A percentile compares a stretch with the other conserved stretches of the same genome.
Conservation (phyloP, 2,888 invertebrate species). For the Therioaphis trifolii region DNA sequence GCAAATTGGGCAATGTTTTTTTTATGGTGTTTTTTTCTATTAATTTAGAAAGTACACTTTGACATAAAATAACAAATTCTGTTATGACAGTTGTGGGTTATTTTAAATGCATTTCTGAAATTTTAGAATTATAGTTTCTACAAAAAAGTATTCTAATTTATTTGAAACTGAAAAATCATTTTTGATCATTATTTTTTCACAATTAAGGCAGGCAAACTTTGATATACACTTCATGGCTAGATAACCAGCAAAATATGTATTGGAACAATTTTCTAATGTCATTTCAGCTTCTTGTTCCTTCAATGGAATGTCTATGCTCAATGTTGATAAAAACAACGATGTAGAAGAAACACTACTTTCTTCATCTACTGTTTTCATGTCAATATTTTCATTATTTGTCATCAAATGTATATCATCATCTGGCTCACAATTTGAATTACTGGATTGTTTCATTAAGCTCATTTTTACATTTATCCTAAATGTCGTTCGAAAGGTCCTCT, state of each 20-base stretch:
- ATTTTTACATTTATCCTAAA: too few relatives aligned
- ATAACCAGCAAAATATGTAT: conserved; percentile 23
- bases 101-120: background rate
- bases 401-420: conserved; percentile 9
- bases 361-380: background rate
- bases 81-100: background rate
- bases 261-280: conserved; percentile 14
- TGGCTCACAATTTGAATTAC: background rate
- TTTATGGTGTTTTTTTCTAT: too few relatives aligned
- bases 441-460: too few relatives aligned
- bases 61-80: too few relatives aligned
- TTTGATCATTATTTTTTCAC: conserved; percentile 3
- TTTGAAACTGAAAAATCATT: background rate
- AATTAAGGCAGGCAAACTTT: background rate
- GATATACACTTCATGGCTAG: too few relatives aligned
- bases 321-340: background rate
- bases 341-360: background rate
- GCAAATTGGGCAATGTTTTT: too few relatives aligned
- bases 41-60: too few relatives aligned
- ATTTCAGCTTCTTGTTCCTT: background rate
- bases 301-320: background rate
- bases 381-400: background rate
- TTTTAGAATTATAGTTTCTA: conserved; percentile 11
- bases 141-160: too few relatives aligned
- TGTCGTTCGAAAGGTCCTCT: too few relatives aligned